These are phyloP conservation scores for Ataeniobius toweri DNA, from an alignment of 2,797 vertebrate species.

Conservation along the genomic window DNA sequence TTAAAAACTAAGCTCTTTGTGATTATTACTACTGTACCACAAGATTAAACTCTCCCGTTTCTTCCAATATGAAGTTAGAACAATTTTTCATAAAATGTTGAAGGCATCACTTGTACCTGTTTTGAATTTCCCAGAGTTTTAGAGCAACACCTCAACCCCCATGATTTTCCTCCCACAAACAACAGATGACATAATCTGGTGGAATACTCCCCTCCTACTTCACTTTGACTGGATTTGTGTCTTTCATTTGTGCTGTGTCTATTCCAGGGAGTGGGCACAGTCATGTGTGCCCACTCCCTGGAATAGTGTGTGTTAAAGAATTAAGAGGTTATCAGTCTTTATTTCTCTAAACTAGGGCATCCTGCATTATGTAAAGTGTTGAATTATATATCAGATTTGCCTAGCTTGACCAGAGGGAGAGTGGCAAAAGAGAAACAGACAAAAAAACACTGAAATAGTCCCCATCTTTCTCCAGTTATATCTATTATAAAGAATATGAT, in stretches of 20 bases:
- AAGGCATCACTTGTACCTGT: neutral
- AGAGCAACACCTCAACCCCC: neutral
- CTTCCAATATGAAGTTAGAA: neutral
- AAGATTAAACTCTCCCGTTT: neutral
- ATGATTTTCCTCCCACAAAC: neutral
- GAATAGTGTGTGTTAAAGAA: slow-evolving; percentile 32
- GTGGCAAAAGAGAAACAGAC: slow-evolving; percentile 42
- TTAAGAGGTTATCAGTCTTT: slow-evolving; percentile 68
- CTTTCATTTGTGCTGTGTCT: slow-evolving; percentile 23
- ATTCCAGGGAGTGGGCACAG: neutral
- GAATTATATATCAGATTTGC: slow-evolving; percentile 77
- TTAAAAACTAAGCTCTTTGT: neutral
- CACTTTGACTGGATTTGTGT: slow-evolving; percentile 12
- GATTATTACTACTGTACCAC: neutral
- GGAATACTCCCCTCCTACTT: slow-evolving; percentile 35
- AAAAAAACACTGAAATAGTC: slow-evolving; percentile 13
- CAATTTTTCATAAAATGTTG: neutral
- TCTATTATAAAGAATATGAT: too few relatives aligned
- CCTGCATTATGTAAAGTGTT: slow-evolving; percentile 73
- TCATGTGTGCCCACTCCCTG: slow-evolving; percentile 11
- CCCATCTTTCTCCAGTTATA: slow-evolving; percentile 6
- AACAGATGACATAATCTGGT: slow-evolving; percentile 17
- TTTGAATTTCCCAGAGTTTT: neutral
- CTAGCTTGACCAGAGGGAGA: slow-evolving; percentile 64
- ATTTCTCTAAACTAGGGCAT: slow-evolving; percentile 75